Percentiles rank a stretch among this genome's conserved stretches.
These are phyloP conservation scores for Heliocidaris erythrogramma DNA, from an alignment of 35 echinoderm and acorn worm genomes.

Conservation along the genomic window DNA sequence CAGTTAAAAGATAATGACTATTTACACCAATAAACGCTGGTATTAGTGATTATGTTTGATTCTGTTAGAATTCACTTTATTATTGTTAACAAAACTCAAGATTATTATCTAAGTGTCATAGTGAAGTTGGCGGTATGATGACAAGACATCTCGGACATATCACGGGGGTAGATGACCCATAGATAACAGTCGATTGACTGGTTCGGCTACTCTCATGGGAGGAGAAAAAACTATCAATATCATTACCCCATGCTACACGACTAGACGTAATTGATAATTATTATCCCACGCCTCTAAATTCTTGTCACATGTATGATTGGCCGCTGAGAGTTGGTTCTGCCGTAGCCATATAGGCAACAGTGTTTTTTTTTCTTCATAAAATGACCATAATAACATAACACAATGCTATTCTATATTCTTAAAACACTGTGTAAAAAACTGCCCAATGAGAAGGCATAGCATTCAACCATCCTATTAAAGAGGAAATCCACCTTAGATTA, in stretches of 20 bases:
- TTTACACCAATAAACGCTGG: not conserved
- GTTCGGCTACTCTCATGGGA: not conserved
- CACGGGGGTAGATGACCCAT: not conserved
- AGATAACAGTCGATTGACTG: not conserved
- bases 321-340: no score
- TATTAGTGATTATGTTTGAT: not conserved
- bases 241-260: not conserved
- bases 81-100: not conserved
- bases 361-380: no score
- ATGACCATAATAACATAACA: no score
- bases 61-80: not conserved
- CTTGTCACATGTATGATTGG: no score
- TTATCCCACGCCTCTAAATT: not conserved
- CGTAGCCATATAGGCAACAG: no score
- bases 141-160: not conserved
- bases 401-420: no score
- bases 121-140: not conserved
- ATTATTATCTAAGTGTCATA: not conserved
- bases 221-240: not conserved
- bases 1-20: not conserved
- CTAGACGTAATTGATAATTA: not conserved
- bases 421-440: no score
- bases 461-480: no score
- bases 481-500: no score
- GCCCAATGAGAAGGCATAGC: no score